Evolutionary conservation across 2,797 vertebrate species (phyloP), one percentile per base, ranked within the genome.

Genomic region (Eulemur rubriventer): DNA sequence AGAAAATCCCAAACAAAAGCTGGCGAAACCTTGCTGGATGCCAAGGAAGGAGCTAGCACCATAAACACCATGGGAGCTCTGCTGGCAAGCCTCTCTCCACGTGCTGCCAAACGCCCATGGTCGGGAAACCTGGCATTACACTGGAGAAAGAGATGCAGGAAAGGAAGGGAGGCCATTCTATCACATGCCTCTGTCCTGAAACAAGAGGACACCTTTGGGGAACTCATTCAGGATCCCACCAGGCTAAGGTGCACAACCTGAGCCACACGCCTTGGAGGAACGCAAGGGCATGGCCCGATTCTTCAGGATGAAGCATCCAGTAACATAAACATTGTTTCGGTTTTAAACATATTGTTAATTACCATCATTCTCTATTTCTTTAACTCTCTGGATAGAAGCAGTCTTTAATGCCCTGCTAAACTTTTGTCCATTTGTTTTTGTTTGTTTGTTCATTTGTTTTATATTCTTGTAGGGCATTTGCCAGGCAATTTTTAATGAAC

Each of bases 1-100:
- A 97, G 98, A 98, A 97, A 80, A 98, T 95, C 96, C 95, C 95
- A 92, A 97, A 97, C 95, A 96, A 97, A 97, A 97, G 88, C 89
- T 75, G 87, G 96, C 55, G 33, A 97, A 97, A 97, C 89, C 89
- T 76, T 1, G 3, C 0, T 97, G 91, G 88, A 73, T 97, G 97
- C 79, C 92, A 97, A 95, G 96, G 89, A 79, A 97, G 97, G 95
- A 98, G 97, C 96, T 98, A 97, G 96, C 96, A 98, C 35, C 8
- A 35, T 93, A 96, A 97, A 95, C 96, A 78, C 57, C 63, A 43
- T 87, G 69, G 95, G 89, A 97, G 70, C 76, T 79, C 90, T 92
- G 88, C 96, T 92, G 94, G 96, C 97, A 80, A 0, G 6, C 13
- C 90, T 5, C 0, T 0, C 7, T 70, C 52, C 67, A 6, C 35